Evolutionary conservation across 2,113 vertebrate genomes (phyloP).

Genomic region (Chaenogobius annularis): DNA sequence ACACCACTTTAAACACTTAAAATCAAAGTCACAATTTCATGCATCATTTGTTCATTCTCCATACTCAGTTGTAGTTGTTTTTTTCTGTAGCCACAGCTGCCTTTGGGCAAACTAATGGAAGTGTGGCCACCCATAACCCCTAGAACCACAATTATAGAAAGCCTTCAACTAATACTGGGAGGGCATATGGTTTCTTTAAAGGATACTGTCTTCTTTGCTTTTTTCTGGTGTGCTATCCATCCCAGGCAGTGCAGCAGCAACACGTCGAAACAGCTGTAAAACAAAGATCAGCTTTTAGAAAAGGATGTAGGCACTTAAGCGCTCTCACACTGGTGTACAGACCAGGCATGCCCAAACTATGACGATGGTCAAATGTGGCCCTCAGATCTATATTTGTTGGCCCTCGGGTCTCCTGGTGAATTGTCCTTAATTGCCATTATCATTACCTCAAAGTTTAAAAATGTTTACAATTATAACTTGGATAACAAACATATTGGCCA

Average conservation of each 20-base stretch:
- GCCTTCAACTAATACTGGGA: background rate
- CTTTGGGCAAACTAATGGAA: no score
- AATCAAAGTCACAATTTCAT: background rate
- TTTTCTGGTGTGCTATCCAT: conserved; percentile 88
- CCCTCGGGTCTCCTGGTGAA: background rate
- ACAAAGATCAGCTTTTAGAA: conserved; percentile 15
- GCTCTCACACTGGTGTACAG: background rate
- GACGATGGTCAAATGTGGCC: background rate
- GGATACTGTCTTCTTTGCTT: conserved; percentile 91
- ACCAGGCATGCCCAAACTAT: background rate
- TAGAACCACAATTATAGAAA: no score
- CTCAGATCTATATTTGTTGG: background rate
- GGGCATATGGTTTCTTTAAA: conserved; percentile 44
- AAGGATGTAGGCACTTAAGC: background rate
- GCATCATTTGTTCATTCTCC: background rate
- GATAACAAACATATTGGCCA: no score
- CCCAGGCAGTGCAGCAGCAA: conserved; percentile 85
- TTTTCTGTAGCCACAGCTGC: background rate
- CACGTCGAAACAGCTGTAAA: conserved; percentile 85
- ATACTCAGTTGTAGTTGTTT: background rate
- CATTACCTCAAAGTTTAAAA: background rate
- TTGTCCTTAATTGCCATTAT: background rate
- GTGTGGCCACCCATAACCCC: no score
- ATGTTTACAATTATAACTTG: background rate
- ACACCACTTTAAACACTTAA: conserved; percentile 10